Conservation (phyloP, 2,888 invertebrate species). For the Mythimna vitellina region DNA sequence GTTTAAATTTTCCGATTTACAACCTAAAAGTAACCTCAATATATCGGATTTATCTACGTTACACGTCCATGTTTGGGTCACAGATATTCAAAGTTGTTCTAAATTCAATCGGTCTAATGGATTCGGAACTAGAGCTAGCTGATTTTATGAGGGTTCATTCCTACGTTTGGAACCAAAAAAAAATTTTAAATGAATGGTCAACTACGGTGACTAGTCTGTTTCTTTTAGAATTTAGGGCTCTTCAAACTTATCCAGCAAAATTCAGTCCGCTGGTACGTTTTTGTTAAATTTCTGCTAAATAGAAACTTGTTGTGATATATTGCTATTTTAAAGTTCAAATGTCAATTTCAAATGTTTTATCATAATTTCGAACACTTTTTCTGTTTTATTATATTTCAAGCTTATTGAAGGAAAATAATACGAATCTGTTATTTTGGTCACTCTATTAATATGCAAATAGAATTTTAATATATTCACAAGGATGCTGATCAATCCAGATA, state of each 20-base stretch:
- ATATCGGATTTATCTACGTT: too few species aligned
- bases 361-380: neutral
- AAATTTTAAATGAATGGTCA: neutral
- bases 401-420: conserved; percentile 3
- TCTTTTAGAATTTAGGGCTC: neutral
- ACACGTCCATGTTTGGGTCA: too few species aligned
- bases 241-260: neutral
- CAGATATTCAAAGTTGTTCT: too few species aligned
- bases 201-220: neutral
- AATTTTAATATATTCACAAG: conserved; percentile 63
- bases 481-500: conserved; percentile 60
- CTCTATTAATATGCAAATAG: conserved; percentile 58
- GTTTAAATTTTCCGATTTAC: too few species aligned
- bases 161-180: too few species aligned
- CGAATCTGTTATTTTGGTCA: conserved; percentile 55
- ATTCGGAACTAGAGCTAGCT: too few species aligned
- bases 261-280: neutral
- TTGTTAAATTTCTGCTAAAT: neutral
- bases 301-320: neutral
- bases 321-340: neutral
- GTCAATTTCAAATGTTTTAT: neutral
- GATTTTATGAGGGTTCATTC: too few species aligned
- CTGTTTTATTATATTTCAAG: neutral
- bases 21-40: too few species aligned
- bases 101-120: too few species aligned